Conservation (phyloP, 2,888 invertebrate species). For the Hymenopus coronatus region DNA sequence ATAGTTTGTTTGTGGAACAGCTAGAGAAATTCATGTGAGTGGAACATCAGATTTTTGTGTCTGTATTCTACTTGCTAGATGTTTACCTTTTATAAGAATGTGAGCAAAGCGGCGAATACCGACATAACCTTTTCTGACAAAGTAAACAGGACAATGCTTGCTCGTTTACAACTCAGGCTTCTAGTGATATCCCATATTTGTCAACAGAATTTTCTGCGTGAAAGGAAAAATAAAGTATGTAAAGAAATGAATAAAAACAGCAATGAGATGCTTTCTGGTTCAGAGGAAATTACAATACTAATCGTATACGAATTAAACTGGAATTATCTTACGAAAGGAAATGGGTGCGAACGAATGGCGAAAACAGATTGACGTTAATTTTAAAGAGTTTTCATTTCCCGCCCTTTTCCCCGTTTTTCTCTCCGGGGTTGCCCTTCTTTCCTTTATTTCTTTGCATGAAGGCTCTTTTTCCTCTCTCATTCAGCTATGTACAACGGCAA, state of each 20-base stretch:
- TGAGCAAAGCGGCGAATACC: too few species aligned
- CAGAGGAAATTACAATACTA: constrained; percentile 23
- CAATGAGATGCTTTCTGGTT: background rate
- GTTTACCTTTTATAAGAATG: too few species aligned
- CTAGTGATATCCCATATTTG: background rate
- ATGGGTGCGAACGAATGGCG: constrained; percentile 4
- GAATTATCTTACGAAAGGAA: constrained; percentile 22
- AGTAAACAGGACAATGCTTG: too few species aligned
- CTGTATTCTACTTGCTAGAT: too few species aligned
- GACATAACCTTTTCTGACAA: too few species aligned
- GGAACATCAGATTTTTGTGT: too few species aligned
- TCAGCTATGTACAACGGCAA: background rate
- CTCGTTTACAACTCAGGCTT: background rate
- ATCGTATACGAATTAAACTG: constrained; percentile 22
- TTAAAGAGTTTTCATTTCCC: background rate
- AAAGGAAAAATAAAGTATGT: background rate
- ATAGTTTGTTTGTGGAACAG: too few species aligned
- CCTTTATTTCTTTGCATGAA: background rate
- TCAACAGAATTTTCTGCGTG: background rate
- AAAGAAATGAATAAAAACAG: background rate
- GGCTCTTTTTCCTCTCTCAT: background rate
- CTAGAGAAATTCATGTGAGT: too few species aligned
- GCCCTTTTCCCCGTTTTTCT: background rate
- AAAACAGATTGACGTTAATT: constrained; percentile 20
- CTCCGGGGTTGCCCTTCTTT: background rate